Percentiles rank a stretch among this genome's conserved stretches.
Evolutionary conservation across 2,797 vertebrate genomes (phyloP).

Genomic region (Peromyscus attwateri): DNA sequence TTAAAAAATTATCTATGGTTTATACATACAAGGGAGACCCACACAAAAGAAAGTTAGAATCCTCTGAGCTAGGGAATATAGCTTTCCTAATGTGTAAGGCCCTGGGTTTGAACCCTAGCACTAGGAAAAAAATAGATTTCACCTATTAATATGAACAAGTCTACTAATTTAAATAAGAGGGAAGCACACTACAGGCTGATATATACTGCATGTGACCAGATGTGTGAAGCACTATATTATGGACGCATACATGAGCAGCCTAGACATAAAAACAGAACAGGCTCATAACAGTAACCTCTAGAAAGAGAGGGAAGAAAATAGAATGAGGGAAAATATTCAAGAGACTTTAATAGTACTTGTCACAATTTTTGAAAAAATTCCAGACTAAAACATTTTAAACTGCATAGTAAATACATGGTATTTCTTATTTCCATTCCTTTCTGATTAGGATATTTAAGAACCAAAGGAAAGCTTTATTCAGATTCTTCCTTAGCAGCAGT

Average conservation of each 20-base stretch:
- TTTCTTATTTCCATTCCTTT: slow-evolving; percentile 12
- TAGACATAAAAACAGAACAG: slow-evolving; percentile 19
- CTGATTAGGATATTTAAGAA: background rate
- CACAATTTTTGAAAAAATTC: slow-evolving; percentile 10
- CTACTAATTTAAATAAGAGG: background rate
- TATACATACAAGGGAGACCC: slow-evolving; percentile 2
- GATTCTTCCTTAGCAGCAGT: background rate
- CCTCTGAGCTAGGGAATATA: background rate
- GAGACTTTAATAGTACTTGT: background rate
- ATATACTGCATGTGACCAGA: background rate
- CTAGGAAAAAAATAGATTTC: background rate
- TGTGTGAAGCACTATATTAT: background rate
- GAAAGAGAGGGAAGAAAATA: background rate
- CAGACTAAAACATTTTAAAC: slow-evolving; percentile 21
- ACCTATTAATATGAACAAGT: background rate
- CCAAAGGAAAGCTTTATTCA: slow-evolving; percentile 4
- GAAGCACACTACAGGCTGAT: background rate
- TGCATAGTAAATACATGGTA: background rate
- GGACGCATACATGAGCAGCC: background rate
- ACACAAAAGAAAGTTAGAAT: background rate
- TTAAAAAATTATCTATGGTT: slow-evolving; percentile 4
- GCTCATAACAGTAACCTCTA: background rate
- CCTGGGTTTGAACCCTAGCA: background rate
- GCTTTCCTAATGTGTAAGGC: background rate
- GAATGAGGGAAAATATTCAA: background rate